Evolutionary conservation across 2,113 vertebrate genomes (phyloP).

Genomic region (Sturnira hondurensis): DNA sequence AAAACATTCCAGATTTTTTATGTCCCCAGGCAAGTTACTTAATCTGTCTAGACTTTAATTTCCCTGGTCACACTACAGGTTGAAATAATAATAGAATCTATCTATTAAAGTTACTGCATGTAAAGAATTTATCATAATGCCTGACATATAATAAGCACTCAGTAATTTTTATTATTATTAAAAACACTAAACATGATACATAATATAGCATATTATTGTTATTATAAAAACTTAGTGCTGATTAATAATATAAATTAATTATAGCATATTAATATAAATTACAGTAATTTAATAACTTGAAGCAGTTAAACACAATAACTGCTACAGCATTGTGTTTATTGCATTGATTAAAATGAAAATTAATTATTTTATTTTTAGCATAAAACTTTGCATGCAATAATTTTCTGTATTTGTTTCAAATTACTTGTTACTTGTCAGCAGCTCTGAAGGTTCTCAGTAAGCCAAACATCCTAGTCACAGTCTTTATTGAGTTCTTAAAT

Average conservation of each 20-base stretch:
- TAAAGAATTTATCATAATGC: background rate
- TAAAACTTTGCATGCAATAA: background rate
- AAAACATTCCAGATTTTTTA: background rate
- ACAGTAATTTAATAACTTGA: background rate
- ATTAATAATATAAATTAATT: background rate
- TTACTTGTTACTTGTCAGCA: background rate
- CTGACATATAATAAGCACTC: background rate
- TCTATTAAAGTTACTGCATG: background rate
- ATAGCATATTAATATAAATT: background rate
- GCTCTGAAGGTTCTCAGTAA: background rate
- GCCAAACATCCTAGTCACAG: background rate
- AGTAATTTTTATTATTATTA: background rate
- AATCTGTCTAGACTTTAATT: background rate
- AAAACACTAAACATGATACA: background rate
- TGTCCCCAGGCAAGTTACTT: background rate
- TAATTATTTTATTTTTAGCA: background rate
- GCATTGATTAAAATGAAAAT: slow-evolving; percentile 6
- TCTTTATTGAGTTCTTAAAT: background rate
- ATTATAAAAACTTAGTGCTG: background rate
- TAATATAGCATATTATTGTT: background rate
- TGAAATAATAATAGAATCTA: background rate
- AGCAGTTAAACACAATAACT: too few species aligned
- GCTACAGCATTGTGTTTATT: background rate
- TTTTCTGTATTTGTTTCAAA: background rate
- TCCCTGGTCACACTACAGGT: background rate